These are phyloP conservation scores for Cotesia chilonis DNA, from an alignment of 1,140 invertebrate genomes.

Conservation along the genomic window DNA sequence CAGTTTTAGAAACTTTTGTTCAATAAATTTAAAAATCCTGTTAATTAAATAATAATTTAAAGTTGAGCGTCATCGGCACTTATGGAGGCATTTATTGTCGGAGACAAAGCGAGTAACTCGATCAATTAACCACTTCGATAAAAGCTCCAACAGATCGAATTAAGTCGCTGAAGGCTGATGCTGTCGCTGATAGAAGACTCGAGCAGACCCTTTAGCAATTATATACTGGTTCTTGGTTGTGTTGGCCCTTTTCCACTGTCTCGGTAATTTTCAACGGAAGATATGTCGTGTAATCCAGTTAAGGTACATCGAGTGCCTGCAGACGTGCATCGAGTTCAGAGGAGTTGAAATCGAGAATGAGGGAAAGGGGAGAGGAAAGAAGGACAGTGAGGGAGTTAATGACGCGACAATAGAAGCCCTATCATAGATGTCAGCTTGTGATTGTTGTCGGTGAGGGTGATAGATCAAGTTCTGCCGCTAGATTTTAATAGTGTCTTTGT, in stretches of 20 bases:
- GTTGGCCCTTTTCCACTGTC: conserved; percentile 17
- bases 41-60: too few species aligned
- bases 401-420: conserved; percentile 34
- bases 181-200: background rate
- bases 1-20: too few species aligned
- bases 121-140: conserved; percentile 46
- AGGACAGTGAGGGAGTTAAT: background rate
- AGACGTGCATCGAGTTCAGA: conserved; percentile 7
- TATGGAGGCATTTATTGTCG: conserved; percentile 37
- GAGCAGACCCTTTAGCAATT: background rate
- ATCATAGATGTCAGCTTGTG: conserved; percentile 8
- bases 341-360: too few species aligned
- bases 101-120: conserved; percentile 44
- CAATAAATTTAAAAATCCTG: too few species aligned
- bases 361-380: background rate
- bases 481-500: too few species aligned
- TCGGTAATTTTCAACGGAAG: conserved; percentile 37
- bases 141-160: conserved; percentile 39
- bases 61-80: too few species aligned
- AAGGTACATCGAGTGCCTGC: conserved; percentile 24
- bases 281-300: conserved; percentile 41
- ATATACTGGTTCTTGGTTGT: conserved; percentile 7
- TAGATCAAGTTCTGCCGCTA: too few species aligned
- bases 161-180: conserved; percentile 29
- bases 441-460: background rate